These are phyloP conservation scores for Teleogryllus oceanicus DNA, from an alignment of 2,888 invertebrate genomes.

Conservation along the genomic window DNA sequence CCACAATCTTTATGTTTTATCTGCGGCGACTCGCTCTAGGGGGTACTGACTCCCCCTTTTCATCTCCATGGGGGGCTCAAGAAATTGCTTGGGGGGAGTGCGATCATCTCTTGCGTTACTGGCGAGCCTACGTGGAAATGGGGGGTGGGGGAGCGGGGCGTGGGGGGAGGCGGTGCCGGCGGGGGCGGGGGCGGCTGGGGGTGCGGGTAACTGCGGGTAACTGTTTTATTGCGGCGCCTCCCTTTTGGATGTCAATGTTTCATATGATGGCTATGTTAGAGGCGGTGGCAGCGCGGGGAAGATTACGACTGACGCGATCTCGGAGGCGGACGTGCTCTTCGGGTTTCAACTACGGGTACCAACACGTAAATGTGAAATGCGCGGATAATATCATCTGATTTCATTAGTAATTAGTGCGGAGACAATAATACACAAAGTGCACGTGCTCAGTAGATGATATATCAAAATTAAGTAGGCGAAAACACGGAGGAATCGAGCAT, in stretches of 20 bases:
- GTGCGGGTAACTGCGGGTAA: constrained; percentile 10
- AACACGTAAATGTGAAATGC: too few species aligned
- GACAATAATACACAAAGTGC: too few species aligned
- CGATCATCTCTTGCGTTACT: neutral
- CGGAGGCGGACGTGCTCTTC: too few species aligned
- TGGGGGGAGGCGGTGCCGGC: neutral
- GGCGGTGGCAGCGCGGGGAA: neutral
- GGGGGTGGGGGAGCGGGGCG: neutral
- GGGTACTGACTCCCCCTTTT: neutral
- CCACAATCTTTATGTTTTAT: neutral
- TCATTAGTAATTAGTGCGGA: too few species aligned
- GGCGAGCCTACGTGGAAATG: neutral
- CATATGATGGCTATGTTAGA: neutral
- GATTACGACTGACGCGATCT: too few species aligned
- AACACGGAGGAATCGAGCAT: too few species aligned
- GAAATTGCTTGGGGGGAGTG: neutral
- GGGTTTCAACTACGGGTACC: too few species aligned
- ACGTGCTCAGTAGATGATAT: too few species aligned
- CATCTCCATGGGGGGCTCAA: neutral
- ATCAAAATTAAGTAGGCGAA: too few species aligned
- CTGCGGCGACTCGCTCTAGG: neutral
- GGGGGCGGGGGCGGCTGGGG: neutral
- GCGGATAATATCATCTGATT: too few species aligned
- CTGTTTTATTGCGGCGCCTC: neutral
- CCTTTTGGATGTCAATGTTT: neutral